phyloP scores from a whole-genome alignment of 2,888 invertebrate genomes.

The Euplexia lucipara region DNA sequence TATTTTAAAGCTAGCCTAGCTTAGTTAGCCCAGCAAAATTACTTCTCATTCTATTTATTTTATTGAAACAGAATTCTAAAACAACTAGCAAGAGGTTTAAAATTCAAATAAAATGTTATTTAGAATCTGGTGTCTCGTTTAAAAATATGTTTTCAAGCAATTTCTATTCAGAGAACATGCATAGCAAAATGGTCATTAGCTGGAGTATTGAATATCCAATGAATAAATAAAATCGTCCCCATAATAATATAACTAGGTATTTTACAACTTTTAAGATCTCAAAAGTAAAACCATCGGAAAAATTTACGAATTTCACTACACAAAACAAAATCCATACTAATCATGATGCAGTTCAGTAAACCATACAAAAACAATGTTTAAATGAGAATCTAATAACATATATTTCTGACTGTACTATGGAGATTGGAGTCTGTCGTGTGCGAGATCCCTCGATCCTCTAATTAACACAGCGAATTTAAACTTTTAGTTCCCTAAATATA shows the following conservation, averaged over 20 bases:
- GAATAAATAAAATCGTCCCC: constrained; percentile 18
- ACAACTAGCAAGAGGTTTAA: too few species aligned
- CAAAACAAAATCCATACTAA: background rate
- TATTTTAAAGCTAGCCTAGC: too few species aligned
- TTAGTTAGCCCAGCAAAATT: too few species aligned
- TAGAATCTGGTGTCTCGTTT: too few species aligned
- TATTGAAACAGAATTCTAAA: too few species aligned
- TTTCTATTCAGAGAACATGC: background rate
- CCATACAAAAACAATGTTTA: too few species aligned
- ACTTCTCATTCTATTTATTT: too few species aligned
- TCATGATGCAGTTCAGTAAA: background rate
- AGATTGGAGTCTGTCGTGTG: background rate
- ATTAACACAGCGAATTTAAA: background rate
- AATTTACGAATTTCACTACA: background rate
- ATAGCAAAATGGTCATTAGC: constrained; percentile 12
- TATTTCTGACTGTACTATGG: background rate
- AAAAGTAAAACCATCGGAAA: too few species aligned
- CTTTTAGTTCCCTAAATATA: background rate
- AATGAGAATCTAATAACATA: background rate
- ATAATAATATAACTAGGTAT: constrained; percentile 13
- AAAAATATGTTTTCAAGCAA: background rate
- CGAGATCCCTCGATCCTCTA: background rate
- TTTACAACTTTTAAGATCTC: background rate
- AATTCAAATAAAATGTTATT: too few species aligned
- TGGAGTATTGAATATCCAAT: constrained; percentile 7